These are phyloP conservation scores for Tholera decimalis DNA, from an alignment of 2,888 invertebrate genomes.

Conservation along the genomic window DNA sequence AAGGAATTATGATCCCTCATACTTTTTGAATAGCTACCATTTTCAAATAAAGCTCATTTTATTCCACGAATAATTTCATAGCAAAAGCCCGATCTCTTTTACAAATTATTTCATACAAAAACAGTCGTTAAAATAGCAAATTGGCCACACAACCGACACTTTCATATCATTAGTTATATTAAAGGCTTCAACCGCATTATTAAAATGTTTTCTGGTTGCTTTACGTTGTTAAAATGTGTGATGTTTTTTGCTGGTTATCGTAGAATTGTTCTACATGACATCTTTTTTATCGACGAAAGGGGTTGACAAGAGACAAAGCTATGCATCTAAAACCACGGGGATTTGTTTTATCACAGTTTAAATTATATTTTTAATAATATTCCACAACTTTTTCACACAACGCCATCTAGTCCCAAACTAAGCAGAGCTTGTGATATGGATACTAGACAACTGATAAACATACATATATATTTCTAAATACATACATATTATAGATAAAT, in stretches of 20 bases:
- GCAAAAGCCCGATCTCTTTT: constrained; percentile 32
- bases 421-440: too few relatives aligned
- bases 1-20: too few relatives aligned
- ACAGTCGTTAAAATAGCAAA: constrained; percentile 52
- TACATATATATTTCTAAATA: too few relatives aligned
- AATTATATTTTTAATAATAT: too few relatives aligned
- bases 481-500: too few relatives aligned
- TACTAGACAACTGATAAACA: too few relatives aligned
- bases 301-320: too few relatives aligned
- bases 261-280: background rate
- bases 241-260: background rate
- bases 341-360: too few relatives aligned
- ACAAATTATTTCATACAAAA: constrained; percentile 37
- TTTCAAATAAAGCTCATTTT: background rate
- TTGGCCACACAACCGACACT: constrained; percentile 46
- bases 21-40: background rate
- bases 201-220: constrained; percentile 46
- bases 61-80: constrained; percentile 19
- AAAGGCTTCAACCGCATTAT: constrained; percentile 50
- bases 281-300: background rate
- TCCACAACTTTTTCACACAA: too few relatives aligned
- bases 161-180: constrained; percentile 48
- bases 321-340: too few relatives aligned
- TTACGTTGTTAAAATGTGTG: constrained; percentile 15
- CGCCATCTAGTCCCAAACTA: too few relatives aligned